These are phyloP conservation scores for Bucco capensis DNA, from an alignment of 2,113 vertebrate species.

Conservation along the genomic window DNA sequence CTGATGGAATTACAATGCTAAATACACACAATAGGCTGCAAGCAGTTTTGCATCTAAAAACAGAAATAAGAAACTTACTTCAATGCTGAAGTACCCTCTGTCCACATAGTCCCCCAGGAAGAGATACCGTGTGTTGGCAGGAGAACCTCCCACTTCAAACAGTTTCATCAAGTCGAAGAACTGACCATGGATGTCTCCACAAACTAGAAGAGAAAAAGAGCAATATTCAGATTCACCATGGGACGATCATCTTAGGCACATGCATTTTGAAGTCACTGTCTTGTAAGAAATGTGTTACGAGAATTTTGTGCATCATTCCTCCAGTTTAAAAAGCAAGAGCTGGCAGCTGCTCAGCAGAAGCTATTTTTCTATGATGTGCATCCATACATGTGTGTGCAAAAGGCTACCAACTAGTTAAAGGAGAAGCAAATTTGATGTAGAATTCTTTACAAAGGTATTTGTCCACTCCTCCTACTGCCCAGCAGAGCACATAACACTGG, in stretches of 20 bases:
- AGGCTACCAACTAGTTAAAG: not conserved
- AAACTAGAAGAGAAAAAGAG: slow-evolving; percentile 79
- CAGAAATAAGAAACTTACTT: slow-evolving; percentile 80
- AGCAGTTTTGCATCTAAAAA: not conserved
- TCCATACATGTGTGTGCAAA: not conserved
- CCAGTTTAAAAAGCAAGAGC: not conserved
- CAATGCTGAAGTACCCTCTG: slow-evolving; percentile 99
- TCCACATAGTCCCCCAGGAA: slow-evolving; percentile 98
- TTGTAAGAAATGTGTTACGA: not conserved
- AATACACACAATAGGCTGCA: not conserved
- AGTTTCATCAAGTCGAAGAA: slow-evolving; percentile 99
- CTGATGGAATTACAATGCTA: not conserved
- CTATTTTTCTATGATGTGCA: not conserved
- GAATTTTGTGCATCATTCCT: not conserved
- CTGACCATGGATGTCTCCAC: slow-evolving; percentile 97
- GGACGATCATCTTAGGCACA: not conserved
- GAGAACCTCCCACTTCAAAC: slow-evolving; percentile 97
- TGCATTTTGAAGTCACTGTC: not conserved
- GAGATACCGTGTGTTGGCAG: slow-evolving; percentile 97
- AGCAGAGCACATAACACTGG: not conserved
- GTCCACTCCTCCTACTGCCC: not conserved
- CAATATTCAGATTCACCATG: not conserved
- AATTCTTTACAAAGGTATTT: not conserved
- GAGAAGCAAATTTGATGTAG: not conserved
- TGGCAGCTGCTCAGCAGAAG: not conserved